Conservation (phyloP, 2,888 invertebrate species). For the Erynnis tages region DNA sequence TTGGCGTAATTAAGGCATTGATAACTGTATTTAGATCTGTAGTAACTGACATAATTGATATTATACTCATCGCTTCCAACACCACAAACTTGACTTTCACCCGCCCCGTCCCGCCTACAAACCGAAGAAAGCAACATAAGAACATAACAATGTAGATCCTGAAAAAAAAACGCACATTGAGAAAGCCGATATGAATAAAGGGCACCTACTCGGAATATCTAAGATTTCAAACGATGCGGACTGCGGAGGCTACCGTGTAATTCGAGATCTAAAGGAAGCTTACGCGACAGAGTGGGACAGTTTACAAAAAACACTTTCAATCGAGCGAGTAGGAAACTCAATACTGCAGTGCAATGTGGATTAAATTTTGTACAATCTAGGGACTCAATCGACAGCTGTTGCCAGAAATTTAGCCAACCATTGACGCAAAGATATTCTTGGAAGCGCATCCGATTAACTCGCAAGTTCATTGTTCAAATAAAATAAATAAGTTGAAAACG, state of each 20-base stretch:
- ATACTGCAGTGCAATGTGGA: constrained; percentile 70
- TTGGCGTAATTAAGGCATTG: no score
- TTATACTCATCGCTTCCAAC: neutral
- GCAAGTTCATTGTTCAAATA: constrained; percentile 41
- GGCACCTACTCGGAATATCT: constrained; percentile 54
- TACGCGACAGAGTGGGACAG: constrained; percentile 71
- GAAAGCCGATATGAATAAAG: constrained; percentile 59
- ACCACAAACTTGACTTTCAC: constrained; percentile 52
- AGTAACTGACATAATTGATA: neutral
- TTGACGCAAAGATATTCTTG: constrained; percentile 57
- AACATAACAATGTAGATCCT: constrained; percentile 37
- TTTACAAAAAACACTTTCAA: constrained; percentile 64
- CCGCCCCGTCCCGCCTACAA: constrained; percentile 65
- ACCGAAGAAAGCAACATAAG: constrained; percentile 48
- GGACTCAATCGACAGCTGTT: constrained; percentile 72
- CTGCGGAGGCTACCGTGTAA: constrained; percentile 71
- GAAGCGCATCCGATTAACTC: constrained; percentile 47
- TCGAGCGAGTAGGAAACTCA: constrained; percentile 75
- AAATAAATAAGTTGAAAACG: constrained; percentile 22
- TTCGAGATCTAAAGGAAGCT: constrained; percentile 68
- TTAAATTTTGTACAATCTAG: constrained; percentile 77
- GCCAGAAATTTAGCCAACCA: constrained; percentile 62
- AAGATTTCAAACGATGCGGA: constrained; percentile 53
- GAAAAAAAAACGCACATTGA: constrained; percentile 47
- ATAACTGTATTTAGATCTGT: no score